Percentiles rank a stretch among this genome's conserved stretches.
Conservation (phyloP, 2,113 vertebrate genomes). For the Lethenteron camtschaticum region DNA sequence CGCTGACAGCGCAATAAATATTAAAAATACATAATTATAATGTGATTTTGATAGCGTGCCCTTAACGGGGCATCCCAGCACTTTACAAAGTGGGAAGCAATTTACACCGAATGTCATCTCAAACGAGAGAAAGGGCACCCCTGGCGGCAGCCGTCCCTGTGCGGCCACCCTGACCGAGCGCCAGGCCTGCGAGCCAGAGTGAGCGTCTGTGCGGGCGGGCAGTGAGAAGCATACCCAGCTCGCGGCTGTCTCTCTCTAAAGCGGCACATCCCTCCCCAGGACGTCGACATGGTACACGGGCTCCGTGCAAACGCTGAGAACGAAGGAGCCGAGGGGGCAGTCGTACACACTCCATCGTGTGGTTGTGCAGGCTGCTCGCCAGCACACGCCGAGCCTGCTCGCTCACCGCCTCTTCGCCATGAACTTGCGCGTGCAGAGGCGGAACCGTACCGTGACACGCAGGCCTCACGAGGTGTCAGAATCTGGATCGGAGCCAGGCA, state of each 20-base stretch:
- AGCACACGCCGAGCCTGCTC: constrained; percentile 22
- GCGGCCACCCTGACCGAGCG: constrained; percentile 21
- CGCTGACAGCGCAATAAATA: no score
- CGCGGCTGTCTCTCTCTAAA: constrained; percentile 35
- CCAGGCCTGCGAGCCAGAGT: constrained; percentile 28
- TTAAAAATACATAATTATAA: no score
- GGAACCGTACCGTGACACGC: constrained; percentile 12
- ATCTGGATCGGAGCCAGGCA: no score
- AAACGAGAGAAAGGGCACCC: no score
- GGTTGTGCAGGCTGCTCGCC: constrained; percentile 28
- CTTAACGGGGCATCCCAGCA: no score
- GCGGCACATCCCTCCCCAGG: constrained; percentile 29
- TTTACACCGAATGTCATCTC: no score
- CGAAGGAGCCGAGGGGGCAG: constrained; percentile 33
- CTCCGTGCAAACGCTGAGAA: constrained; percentile 20
- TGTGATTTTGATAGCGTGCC: no score
- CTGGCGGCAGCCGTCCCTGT: no score
- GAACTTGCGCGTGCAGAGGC: constrained; percentile 15
- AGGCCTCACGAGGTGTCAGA: constrained; percentile 5
- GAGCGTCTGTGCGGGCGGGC: background rate
- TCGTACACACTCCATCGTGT: constrained; percentile 54
- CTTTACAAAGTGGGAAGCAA: no score
- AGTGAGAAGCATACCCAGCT: constrained; percentile 27
- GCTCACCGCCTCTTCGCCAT: constrained; percentile 8
- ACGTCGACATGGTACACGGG: constrained; percentile 38